These are phyloP conservation scores for Epizoanthus ramosus DNA, from an alignment of 92 coral and sea anemone species.

Conservation along the genomic window DNA sequence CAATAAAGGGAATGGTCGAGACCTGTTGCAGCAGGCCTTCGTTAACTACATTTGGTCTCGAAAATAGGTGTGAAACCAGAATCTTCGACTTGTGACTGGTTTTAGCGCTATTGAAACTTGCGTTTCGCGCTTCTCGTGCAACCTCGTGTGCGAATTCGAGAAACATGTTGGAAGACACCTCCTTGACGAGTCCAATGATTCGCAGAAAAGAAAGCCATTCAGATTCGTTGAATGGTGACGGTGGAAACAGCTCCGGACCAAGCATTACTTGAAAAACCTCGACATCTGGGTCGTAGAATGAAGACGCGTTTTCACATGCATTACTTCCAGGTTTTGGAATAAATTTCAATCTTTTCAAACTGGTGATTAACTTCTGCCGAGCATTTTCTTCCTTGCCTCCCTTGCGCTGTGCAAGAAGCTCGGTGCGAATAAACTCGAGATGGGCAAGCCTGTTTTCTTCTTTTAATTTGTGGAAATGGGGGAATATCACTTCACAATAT, in stretches of 20 bases:
- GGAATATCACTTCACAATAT: constrained; percentile 65
- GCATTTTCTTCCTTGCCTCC: neutral
- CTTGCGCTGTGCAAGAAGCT: neutral
- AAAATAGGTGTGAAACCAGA: constrained; percentile 51
- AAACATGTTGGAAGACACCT: constrained; percentile 43
- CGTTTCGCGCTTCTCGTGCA: constrained; percentile 43
- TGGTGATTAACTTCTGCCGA: neutral
- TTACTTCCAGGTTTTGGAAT: neutral
- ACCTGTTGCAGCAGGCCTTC: constrained; percentile 35
- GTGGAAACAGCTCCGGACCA: constrained; percentile 57
- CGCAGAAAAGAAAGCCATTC: constrained; percentile 64
- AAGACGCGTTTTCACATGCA: constrained; percentile 36
- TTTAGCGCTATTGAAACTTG: neutral
- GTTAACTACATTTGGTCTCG: neutral
- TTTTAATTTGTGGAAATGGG: constrained; percentile 29
- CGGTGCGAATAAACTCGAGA: constrained; percentile 41
- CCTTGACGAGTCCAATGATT: constrained; percentile 50
- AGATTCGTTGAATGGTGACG: constrained; percentile 43
- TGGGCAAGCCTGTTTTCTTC: constrained; percentile 46
- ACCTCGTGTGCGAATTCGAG: constrained; percentile 57
- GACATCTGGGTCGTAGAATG: constrained; percentile 57
- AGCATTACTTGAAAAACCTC: constrained; percentile 64
- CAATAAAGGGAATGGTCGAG: constrained; percentile 53
- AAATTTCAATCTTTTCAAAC: constrained; percentile 22
- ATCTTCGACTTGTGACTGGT: constrained; percentile 56